A percentile compares a stretch with the other conserved stretches of the same genome.
Conservation (phyloP, 2,888 invertebrate genomes). For the Neocrepidodera transversa region DNA sequence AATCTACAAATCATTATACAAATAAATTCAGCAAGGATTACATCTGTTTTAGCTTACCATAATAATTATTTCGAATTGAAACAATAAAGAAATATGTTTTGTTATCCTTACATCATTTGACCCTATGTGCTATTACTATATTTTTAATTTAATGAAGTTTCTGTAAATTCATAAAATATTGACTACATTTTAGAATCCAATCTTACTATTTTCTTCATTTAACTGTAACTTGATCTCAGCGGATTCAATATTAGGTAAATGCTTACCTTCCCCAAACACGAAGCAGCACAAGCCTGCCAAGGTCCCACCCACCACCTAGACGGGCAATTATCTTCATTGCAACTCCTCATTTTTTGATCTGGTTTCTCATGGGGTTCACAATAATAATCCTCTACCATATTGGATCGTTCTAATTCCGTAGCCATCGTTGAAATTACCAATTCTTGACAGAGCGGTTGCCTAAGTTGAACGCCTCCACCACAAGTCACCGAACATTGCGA, state of each 20-base stretch:
- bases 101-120: no score
- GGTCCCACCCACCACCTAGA: constrained; percentile 88
- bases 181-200: no score
- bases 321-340: constrained; percentile 72
- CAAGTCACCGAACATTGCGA: constrained; percentile 79
- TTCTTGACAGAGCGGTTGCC: constrained; percentile 63
- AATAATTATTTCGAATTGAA: no score
- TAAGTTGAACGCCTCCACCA: constrained; percentile 75
- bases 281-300: constrained; percentile 83
- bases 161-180: no score
- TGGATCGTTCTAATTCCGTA: constrained; percentile 58
- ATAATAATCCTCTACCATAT: constrained; percentile 55
- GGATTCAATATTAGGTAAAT: no score
- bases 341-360: constrained; percentile 68
- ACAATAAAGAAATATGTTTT: no score
- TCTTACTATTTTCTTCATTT: no score
- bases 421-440: constrained; percentile 58
- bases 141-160: constrained; percentile 2
- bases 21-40: no score
- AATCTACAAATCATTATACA: no score
- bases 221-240: no score
- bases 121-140: no score
- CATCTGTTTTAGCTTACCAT: no score
- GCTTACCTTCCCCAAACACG: constrained; percentile 60
- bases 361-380: constrained; percentile 62